Conservation (phyloP, 2,113 vertebrate species). For the Ageneiosus marmoratus region DNA sequence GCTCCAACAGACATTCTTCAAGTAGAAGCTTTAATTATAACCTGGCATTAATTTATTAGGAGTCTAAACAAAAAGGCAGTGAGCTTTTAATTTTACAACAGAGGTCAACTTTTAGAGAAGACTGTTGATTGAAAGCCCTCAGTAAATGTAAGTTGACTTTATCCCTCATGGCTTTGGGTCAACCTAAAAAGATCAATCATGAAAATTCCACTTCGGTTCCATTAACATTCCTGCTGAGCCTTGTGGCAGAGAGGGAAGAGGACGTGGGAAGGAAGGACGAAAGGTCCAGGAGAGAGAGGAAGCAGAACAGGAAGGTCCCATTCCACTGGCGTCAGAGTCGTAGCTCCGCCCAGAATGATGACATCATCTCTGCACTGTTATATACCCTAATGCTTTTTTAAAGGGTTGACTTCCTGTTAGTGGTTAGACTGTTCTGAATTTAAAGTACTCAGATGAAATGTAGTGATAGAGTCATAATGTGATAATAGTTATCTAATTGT, state of each 20-base stretch:
- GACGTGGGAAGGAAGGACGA: conserved; percentile 28
- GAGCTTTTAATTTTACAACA: neutral
- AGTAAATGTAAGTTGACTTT: conserved; percentile 4
- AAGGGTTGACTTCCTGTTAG: conserved; percentile 8
- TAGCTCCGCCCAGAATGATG: conserved; percentile 6
- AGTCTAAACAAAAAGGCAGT: neutral
- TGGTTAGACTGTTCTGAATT: neutral
- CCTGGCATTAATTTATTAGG: neutral
- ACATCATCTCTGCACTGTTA: conserved; percentile 22
- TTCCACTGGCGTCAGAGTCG: conserved; percentile 38
- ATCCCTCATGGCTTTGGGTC: conserved; percentile 27
- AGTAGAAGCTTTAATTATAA: neutral
- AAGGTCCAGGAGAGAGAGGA: conserved; percentile 29
- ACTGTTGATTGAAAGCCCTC: conserved; percentile 6
- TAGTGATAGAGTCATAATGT: neutral
- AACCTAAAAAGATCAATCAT: conserved; percentile 10
- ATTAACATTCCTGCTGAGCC: conserved; percentile 35
- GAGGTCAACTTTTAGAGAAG: neutral
- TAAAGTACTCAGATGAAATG: neutral
- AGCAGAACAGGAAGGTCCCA: conserved; percentile 31
- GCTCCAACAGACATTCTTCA: neutral
- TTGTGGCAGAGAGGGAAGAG: conserved; percentile 27
- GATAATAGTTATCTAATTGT: neutral
- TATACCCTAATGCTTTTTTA: neutral
- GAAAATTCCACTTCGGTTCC: conserved; percentile 30